Base-by-base conservation (phyloP, 35 echinoderm and acorn worm species). In the Amphiura filiformis region DNA sequence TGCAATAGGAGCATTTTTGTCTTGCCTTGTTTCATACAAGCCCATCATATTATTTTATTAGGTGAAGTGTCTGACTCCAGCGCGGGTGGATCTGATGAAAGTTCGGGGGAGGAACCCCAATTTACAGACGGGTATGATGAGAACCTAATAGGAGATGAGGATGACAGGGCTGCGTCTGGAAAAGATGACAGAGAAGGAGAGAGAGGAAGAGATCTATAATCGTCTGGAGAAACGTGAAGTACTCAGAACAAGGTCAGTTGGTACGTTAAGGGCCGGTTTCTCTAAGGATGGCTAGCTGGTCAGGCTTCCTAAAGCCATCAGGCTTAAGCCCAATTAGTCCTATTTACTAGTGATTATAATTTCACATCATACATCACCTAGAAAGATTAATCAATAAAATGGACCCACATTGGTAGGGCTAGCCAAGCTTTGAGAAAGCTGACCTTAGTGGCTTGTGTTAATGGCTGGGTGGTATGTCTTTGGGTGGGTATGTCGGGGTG, bases 191-290 rank as follows among this genome's bases (percentile, higher is more conserved):
- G 96, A 98, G 56, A 95, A 87, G 41, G 86, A 94, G 61, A 94
- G 96, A 90, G 96, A 99, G 87, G 93, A 94, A 61, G 96, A 95
- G 70, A 92, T 99, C 49, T 99, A 89, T 56, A 94, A 93, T 57
- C 82, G 96, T 32, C 84, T 88, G 31, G 96, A 99, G 57, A 99
- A 99, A 86, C 78, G 96, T 84, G 96, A 99, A 82, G 96, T 87
- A 65, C 42, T 94, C 23, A 94, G 83, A 83, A 99, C 96, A 84
- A 94, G 96, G 96, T 95, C 3, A 49, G 34, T 65, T 5, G 37
- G 32, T 30, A 13, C 81, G 22, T n/a, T n/a, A n/a, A n/a, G n/a
- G n/a, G n/a, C n/a, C n/a, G n/a, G n/a, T n/a, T n/a, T n/a, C n/a
- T n/a, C n/a, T n/a, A n/a, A n/a, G n/a, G n/a, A n/a, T n/a, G n/a